Conservation (phyloP, 2,113 vertebrate species). For the Ageneiosus marmoratus region DNA sequence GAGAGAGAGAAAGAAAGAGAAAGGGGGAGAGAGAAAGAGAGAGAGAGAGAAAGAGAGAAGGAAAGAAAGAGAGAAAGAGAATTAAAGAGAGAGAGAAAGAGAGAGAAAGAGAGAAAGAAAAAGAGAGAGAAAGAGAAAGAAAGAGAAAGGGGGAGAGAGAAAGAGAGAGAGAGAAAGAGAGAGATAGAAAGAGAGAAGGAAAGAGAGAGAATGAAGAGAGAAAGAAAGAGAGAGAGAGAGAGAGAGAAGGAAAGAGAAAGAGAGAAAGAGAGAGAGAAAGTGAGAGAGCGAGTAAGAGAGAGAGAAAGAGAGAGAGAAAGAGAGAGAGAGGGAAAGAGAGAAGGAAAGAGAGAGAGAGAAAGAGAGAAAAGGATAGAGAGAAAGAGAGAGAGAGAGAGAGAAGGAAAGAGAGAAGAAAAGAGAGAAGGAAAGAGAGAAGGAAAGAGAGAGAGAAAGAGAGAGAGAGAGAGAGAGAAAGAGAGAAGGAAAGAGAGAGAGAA, state of each 20-base stretch:
- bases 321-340: not conserved
- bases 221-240: not conserved
- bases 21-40: not conserved
- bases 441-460: no score
- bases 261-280: no score
- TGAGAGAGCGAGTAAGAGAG: no score
- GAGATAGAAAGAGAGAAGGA: not conserved
- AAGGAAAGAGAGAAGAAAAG: no score
- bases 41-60: not conserved
- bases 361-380: not conserved
- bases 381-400: slow-evolving; percentile 1
- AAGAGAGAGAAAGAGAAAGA: not conserved
- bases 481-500: no score
- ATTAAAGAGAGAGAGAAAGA: no score
- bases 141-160: not conserved
- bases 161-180: not conserved
- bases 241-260: no score
- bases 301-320: not conserved
- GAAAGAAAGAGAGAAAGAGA: not conserved
- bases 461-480: slow-evolving; percentile 6
- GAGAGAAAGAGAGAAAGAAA: not conserved
- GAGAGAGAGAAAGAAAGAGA: not conserved
- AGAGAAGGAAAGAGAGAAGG: no score
- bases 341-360: not conserved
- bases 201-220: not conserved